Evolutionary conservation across 2,888 invertebrate genomes (phyloP).

Genomic region (Caenorhabditis afra): DNA sequence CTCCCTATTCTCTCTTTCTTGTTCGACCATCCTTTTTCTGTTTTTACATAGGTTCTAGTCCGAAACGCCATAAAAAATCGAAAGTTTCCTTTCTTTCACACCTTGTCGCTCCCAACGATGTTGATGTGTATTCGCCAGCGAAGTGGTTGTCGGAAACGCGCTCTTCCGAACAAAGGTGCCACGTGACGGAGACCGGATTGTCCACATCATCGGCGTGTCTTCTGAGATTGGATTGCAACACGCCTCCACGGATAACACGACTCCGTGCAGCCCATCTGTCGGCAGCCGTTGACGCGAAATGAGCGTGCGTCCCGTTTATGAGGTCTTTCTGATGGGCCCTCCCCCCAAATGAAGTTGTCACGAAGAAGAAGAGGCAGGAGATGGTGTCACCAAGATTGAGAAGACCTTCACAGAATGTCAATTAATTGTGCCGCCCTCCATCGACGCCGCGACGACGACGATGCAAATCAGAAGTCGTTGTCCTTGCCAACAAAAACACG

Average conservation of each 20-base stretch:
- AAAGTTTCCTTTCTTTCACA: conserved; percentile 41
- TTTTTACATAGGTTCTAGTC: conserved; percentile 20
- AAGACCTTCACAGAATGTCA: conserved; percentile 31
- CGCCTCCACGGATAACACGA: not conserved
- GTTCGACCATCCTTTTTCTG: conserved; percentile 17
- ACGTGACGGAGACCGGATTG: too few species aligned
- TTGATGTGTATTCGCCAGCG: conserved; percentile 13
- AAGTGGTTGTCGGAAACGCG: not conserved
- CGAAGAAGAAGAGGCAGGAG: conserved; percentile 7
- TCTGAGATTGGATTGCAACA: not conserved
- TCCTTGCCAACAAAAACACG: conserved; percentile 12
- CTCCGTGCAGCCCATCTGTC: conserved; percentile 23
- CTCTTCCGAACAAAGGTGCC: not conserved
- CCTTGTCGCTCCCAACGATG: conserved; percentile 9
- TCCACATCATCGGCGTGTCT: not conserved
- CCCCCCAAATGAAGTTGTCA: conserved; percentile 19
- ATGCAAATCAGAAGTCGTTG: conserved; percentile 38
- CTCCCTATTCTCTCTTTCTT: conserved; percentile 37
- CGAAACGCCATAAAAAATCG: conserved; percentile 43
- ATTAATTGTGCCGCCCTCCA: conserved; percentile 32
- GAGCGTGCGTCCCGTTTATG: conserved; percentile 1
- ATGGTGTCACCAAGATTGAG: conserved; percentile 25
- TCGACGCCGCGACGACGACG: not conserved
- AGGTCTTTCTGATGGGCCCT: not conserved
- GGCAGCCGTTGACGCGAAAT: conserved; percentile 11